phyloP scores from a whole-genome alignment of 2,113 vertebrate genomes.

The Setophaga kirtlandii region DNA sequence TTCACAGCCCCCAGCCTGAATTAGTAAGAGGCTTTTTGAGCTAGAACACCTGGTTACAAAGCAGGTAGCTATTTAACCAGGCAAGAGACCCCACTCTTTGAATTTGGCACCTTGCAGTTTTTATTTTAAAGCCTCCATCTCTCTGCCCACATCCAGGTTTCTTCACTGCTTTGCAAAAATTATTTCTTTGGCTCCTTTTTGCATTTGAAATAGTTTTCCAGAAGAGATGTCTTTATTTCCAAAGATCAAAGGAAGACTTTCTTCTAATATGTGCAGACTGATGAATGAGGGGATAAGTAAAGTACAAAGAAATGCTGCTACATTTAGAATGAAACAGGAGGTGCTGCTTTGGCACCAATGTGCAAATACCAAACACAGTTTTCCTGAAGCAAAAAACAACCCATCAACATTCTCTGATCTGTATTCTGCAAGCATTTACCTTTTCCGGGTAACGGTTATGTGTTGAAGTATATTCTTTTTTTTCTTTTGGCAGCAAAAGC shows the following conservation, averaged over 20 bases:
- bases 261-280: not conserved
- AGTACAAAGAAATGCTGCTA: not conserved
- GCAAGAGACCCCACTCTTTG: not conserved
- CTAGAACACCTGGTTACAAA: not conserved
- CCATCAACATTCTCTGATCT: not conserved
- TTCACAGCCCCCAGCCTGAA: not conserved
- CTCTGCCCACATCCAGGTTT: not conserved
- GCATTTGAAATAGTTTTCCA: not conserved
- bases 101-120: not conserved
- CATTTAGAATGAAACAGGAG: not conserved
- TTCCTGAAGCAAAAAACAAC: not conserved
- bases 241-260: conserved; percentile 13
- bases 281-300: not conserved
- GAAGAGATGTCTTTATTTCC: not conserved
- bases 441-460: not conserved
- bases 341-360: not conserved
- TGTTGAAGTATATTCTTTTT: not conserved
- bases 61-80: not conserved
- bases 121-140: not conserved
- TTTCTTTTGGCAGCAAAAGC: not conserved
- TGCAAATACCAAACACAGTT: not conserved
- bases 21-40: not conserved
- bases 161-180: not conserved
- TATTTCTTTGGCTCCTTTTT: not conserved
- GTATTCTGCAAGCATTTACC: not conserved